These are phyloP conservation scores for Conistra vaccinii DNA, from an alignment of 2,888 invertebrate genomes.

Conservation along the genomic window DNA sequence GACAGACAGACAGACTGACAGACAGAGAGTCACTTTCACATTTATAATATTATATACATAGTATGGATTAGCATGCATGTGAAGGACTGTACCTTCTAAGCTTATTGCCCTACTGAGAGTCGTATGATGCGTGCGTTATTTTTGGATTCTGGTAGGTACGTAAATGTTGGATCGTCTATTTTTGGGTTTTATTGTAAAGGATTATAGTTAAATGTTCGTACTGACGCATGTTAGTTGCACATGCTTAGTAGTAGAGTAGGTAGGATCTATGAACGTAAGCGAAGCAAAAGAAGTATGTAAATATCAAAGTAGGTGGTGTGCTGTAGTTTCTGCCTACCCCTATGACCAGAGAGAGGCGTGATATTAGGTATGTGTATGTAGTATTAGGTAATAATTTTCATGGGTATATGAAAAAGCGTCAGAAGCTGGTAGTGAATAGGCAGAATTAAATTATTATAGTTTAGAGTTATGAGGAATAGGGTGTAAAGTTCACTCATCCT, in stretches of 20 bases:
- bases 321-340: too few relatives aligned
- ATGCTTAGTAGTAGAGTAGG: not conserved
- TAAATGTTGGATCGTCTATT: constrained; percentile 37
- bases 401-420: too few relatives aligned
- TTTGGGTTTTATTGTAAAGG: constrained; percentile 44
- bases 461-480: too few relatives aligned
- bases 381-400: too few relatives aligned
- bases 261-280: too few relatives aligned
- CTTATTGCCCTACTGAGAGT: constrained; percentile 55
- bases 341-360: too few relatives aligned
- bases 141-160: constrained; percentile 22
- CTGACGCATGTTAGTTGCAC: constrained; percentile 18
- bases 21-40: not conserved
- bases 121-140: constrained; percentile 42
- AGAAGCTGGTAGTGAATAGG: too few relatives aligned
- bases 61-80: not conserved
- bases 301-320: too few relatives aligned
- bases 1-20: not conserved
- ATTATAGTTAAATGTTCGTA: constrained; percentile 37
- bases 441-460: too few relatives aligned
- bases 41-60: not conserved
- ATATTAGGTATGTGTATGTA: too few relatives aligned
- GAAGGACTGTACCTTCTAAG: constrained; percentile 53
- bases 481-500: too few relatives aligned
- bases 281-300: too few relatives aligned